Percentiles rank a stretch among this genome's conserved stretches.
Conservation (phyloP, 1,140 invertebrate genomes). For the Cardiocondyla obscurior region DNA sequence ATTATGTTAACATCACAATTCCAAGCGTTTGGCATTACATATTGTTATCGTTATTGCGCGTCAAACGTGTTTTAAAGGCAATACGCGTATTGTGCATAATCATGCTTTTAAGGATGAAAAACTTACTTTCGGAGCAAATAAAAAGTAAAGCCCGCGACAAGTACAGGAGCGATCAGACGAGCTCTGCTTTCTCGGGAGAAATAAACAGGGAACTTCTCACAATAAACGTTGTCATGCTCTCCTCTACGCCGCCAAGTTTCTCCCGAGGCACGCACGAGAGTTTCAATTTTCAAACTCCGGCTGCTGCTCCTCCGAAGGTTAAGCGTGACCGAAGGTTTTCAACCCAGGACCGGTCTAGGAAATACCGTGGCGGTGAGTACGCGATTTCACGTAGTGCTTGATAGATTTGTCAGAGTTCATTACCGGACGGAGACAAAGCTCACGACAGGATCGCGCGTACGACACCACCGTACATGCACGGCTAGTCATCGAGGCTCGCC, state of each 20-base stretch:
- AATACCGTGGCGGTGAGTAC: background rate
- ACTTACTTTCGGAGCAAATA: background rate
- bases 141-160: background rate
- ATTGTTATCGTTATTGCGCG: background rate
- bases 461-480: background rate
- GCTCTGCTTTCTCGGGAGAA: background rate
- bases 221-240: background rate
- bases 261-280: background rate
- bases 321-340: background rate
- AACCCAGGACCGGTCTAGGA: too few species aligned
- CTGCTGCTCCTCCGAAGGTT: constrained; percentile 2
- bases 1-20: background rate
- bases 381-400: background rate
- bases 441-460: background rate
- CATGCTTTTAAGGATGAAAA: background rate
- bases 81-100: background rate
- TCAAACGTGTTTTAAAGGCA: background rate
- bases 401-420: background rate
- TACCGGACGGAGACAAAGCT: background rate
- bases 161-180: background rate
- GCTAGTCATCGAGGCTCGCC: constrained; percentile 64
- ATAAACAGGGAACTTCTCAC: background rate
- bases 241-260: background rate
- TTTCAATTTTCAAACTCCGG: background rate
- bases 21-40: background rate